These are phyloP conservation scores for Sesia apiformis DNA, from an alignment of 2,888 invertebrate species.

Conservation along the genomic window DNA sequence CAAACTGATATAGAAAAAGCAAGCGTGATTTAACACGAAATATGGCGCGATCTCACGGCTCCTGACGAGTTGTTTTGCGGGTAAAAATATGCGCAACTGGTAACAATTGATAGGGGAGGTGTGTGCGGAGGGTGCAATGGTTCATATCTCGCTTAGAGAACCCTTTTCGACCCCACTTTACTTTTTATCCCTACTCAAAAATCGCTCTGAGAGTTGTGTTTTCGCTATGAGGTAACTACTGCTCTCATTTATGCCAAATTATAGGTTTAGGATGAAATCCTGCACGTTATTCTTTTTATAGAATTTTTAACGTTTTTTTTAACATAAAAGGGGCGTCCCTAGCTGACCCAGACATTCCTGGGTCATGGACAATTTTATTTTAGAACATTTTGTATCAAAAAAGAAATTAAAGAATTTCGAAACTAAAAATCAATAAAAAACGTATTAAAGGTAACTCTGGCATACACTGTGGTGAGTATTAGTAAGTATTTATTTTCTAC, in stretches of 20 bases:
- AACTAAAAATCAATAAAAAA: too few species aligned
- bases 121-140: constrained; percentile 43
- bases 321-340: too few species aligned
- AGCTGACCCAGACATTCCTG: too few species aligned
- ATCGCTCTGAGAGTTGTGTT: constrained; percentile 54
- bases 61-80: constrained; percentile 32
- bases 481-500: too few species aligned
- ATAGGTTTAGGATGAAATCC: not conserved
- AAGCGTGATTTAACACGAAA: constrained; percentile 22
- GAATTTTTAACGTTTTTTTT: too few species aligned
- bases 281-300: too few species aligned
- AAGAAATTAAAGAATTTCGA: too few species aligned
- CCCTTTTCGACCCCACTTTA: constrained; percentile 56
- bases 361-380: too few species aligned
- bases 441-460: too few species aligned
- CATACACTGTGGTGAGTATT: too few species aligned
- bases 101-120: constrained; percentile 60
- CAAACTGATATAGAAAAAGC: too few species aligned
- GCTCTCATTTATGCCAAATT: constrained; percentile 48
- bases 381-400: too few species aligned
- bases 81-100: constrained; percentile 65
- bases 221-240: constrained; percentile 31
- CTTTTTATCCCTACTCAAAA: constrained; percentile 66
- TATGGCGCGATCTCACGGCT: constrained; percentile 21
- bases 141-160: constrained; percentile 41